Conservation (phyloP, 1,140 invertebrate species). For the Stegodyphus dumicola region DNA sequence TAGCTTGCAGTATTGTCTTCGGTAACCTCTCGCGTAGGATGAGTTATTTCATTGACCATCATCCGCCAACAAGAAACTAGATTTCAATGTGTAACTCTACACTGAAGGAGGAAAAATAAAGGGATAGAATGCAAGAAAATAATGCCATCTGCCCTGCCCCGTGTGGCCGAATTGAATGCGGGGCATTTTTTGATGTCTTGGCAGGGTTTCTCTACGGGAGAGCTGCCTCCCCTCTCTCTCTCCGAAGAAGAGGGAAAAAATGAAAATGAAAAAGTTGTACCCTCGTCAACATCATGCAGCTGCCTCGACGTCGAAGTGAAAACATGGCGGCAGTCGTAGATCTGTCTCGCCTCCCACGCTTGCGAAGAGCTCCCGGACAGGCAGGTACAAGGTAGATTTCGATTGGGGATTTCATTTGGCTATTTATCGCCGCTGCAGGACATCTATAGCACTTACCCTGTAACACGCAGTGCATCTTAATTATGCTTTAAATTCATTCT, state of each 20-base stretch:
- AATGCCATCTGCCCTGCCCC: constrained; percentile 39
- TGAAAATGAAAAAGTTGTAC: constrained; percentile 8
- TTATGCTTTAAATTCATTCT: background rate
- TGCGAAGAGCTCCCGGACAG: background rate
- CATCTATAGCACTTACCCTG: background rate
- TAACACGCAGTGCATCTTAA: too few relatives aligned
- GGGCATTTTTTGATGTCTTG: constrained; percentile 48
- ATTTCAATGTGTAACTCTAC: constrained; percentile 39
- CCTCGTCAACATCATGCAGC: constrained; percentile 34
- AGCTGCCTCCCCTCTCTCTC: constrained; percentile 11
- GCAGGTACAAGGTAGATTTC: constrained; percentile 9
- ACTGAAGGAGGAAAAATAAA: constrained; percentile 24
- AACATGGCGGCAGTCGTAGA: constrained; percentile 15
- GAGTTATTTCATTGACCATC: constrained; percentile 14
- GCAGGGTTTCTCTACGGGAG: constrained; percentile 50
- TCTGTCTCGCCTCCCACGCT: constrained; percentile 33
- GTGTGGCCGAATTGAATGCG: constrained; percentile 46
- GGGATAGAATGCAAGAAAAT: constrained; percentile 11
- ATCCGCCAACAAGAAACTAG: constrained; percentile 28
- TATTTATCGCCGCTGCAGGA: background rate
- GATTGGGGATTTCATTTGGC: background rate
- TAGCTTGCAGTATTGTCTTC: too few relatives aligned
- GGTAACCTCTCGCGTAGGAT: background rate
- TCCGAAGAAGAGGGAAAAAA: background rate
- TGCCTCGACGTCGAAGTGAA: constrained; percentile 14